Evolutionary conservation across 2,797 vertebrate species (phyloP), one percentile per base, ranked within the genome.

Genomic region (Mycteria americana): DNA sequence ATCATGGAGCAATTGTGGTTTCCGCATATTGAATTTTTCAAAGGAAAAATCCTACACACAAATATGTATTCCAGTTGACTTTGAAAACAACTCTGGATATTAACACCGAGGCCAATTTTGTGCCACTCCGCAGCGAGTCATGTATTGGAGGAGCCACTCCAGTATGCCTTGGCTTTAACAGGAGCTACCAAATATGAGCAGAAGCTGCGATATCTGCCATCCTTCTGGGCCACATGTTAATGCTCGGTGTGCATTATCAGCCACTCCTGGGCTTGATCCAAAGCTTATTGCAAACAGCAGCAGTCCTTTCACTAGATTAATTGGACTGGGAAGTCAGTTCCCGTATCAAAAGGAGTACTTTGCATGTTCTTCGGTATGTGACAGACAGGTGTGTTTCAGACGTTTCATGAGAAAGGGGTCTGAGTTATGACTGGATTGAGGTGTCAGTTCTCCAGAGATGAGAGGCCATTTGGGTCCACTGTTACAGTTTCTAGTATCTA

Each of bases 1-100:
- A 95, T 91, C 84, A 2, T 17, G 63, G 72, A 95, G 86, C 70
- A 95, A 64, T 74, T 93, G 85, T 63, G 51, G 83, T 87, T 96
- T 90, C 80, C 0, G 0, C 56, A 46, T 24, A 80, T 23, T 70
- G 80, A 68, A 28, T 72, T 87, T 92, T 95, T 95, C 83, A 72
- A 93, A 95, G 72, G 23, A 89, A 89, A 92, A 92, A 74, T 73
- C 74, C 8, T 3, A 68, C 56, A 27, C 48, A 74, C 59, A 82
- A 82, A 77, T 70, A 89, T 9, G 18, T 80, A 51, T 82, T 41
- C 51, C 68, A 82, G 45, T 13, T 88, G 43, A 67, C 90, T 94
- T 81, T 48, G 80, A 94, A 94, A 92, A 76, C 59, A 82, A 2
- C 56, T 59, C 76, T 85, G n/a, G 41, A 28, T 94, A 74, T 78